Percentiles rank a stretch among this genome's conserved stretches.
These are phyloP conservation scores for Mormyrus hasselquistii DNA, from an alignment of 2,797 vertebrate genomes.

Conservation along the genomic window DNA sequence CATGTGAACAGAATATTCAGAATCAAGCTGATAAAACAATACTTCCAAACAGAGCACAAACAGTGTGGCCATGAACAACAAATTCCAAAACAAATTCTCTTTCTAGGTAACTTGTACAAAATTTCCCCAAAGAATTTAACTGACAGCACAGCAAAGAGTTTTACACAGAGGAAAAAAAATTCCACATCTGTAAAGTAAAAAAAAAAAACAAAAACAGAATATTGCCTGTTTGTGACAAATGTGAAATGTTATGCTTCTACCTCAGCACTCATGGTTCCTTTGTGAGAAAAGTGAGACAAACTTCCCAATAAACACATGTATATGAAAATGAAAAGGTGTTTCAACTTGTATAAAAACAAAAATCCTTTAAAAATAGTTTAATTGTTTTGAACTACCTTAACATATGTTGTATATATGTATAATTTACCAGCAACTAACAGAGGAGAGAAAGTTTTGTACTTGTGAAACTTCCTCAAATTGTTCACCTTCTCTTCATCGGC, in stretches of 20 bases:
- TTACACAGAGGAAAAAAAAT: background rate
- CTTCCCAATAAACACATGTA: background rate
- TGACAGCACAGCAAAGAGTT: background rate
- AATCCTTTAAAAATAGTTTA: background rate
- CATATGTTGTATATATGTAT: background rate
- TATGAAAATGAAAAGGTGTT: background rate
- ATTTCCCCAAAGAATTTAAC: background rate
- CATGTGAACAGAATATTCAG: background rate
- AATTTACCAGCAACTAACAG: background rate
- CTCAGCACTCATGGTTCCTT: background rate
- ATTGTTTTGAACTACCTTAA: background rate
- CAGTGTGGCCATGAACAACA: background rate
- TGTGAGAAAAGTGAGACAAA: background rate
- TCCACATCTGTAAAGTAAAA: background rate
- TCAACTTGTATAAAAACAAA: constrained; percentile 2
- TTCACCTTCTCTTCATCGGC: background rate
- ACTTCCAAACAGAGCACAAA: background rate
- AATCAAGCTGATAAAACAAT: background rate
- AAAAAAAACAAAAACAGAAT: background rate
- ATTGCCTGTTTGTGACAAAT: background rate
- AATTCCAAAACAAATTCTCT: background rate
- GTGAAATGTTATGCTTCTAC: background rate
- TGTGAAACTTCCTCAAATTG: background rate
- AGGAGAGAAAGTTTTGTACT: background rate
- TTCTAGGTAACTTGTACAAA: background rate